Percentiles rank a stretch among this genome's conserved stretches.
Evolutionary conservation across 2,797 vertebrate species (phyloP).

Genomic region (Esox lucius): DNA sequence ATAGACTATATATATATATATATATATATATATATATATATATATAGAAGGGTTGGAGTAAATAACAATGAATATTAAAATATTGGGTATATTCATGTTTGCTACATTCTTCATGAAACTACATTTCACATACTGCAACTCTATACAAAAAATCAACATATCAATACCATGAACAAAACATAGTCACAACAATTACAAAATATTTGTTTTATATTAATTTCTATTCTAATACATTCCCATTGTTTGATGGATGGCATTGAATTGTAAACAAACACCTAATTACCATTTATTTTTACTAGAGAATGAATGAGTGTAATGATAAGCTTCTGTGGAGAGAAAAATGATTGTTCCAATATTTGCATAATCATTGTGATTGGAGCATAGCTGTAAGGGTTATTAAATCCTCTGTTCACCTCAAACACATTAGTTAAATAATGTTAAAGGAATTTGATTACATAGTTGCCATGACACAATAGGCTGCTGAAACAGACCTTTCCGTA

Average conservation of each 20-base stretch:
- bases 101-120: slow-evolving; percentile 19
- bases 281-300: too few relatives aligned
- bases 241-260: slow-evolving; percentile 37
- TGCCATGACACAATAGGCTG: too few relatives aligned
- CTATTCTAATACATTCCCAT: slow-evolving; percentile 51
- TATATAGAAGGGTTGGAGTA: neutral
- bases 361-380: too few relatives aligned
- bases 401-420: too few relatives aligned
- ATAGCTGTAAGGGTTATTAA: too few relatives aligned
- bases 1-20: neutral
- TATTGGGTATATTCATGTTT: neutral
- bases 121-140: slow-evolving; percentile 47
- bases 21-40: too few relatives aligned
- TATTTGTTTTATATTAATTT: slow-evolving; percentile 41
- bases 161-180: slow-evolving; percentile 37
- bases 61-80: slow-evolving; percentile 3
- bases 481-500: too few relatives aligned
- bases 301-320: too few relatives aligned
- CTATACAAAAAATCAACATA: slow-evolving; percentile 57
- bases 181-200: slow-evolving; percentile 45
- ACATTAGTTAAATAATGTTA: too few relatives aligned
- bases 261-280: slow-evolving; percentile 23
- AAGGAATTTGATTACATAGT: too few relatives aligned
- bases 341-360: too few relatives aligned
- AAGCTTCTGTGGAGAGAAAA: too few relatives aligned